A percentile compares a stretch with the other conserved stretches of the same genome.
Conservation (phyloP, 2,888 invertebrate species). For the Alviniconcha strummeri region DNA sequence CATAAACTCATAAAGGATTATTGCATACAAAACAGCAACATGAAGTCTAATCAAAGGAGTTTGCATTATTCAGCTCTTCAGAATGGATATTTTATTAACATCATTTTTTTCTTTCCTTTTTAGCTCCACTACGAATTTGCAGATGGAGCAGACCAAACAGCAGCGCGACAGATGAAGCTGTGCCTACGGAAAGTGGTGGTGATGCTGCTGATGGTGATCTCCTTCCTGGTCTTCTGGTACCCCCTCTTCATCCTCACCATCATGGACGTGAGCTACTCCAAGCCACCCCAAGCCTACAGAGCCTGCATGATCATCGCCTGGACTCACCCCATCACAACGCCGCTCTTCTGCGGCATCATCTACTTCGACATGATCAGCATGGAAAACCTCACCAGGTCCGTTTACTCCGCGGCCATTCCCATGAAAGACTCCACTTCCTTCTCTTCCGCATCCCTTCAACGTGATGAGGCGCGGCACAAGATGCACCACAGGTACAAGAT, state of each 20-base stretch:
- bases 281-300: slow-evolving; percentile 68
- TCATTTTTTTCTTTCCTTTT: too few species aligned
- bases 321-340: slow-evolving; percentile 70
- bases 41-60: too few species aligned
- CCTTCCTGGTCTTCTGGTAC: slow-evolving; percentile 91
- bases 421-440: slow-evolving; percentile 51
- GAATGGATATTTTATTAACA: too few species aligned
- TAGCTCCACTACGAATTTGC: slow-evolving; percentile 45
- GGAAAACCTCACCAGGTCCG: slow-evolving; percentile 51
- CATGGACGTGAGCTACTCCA: slow-evolving; percentile 67
- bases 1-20: too few species aligned
- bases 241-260: slow-evolving; percentile 91
- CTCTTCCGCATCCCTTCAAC: neutral
- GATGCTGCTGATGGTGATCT: slow-evolving; percentile 60
- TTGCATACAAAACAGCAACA: too few species aligned
- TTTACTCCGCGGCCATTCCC: slow-evolving; percentile 58
- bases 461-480: slow-evolving; percentile 29
- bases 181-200: slow-evolving; percentile 57
- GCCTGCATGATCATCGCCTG: slow-evolving; percentile 69
- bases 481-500: slow-evolving; percentile 31
- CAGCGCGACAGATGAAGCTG: slow-evolving; percentile 44
- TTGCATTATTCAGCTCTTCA: too few species aligned
- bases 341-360: slow-evolving; percentile 66
- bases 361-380: slow-evolving; percentile 55
- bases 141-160: slow-evolving; percentile 33